These are phyloP conservation scores for Microcebus ravelobensis DNA, from an alignment of 2,113 vertebrate species.

Conservation along the genomic window DNA sequence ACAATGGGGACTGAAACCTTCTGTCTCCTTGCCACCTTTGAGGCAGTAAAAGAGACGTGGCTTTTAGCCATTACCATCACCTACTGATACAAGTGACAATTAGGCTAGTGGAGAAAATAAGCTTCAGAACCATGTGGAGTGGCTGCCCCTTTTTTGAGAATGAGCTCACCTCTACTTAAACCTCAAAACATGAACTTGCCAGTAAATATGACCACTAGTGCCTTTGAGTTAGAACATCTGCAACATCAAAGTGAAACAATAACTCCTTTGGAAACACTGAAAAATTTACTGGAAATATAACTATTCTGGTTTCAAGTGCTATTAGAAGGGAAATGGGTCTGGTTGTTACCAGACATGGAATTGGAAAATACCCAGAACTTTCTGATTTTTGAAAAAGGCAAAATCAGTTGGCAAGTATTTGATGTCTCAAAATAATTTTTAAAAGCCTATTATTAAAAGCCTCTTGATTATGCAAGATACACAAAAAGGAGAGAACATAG, in stretches of 20 bases:
- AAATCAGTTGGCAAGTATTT: conserved; percentile 34
- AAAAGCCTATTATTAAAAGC: neutral
- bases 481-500: neutral
- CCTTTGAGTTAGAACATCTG: conserved; percentile 45
- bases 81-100: neutral
- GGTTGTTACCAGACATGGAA: neutral
- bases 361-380: conserved; percentile 43
- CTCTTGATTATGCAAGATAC: neutral
- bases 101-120: neutral
- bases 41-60: neutral
- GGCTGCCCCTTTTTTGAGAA: neutral
- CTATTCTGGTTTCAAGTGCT: conserved; percentile 1
- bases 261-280: neutral
- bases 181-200: neutral
- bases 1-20: neutral
- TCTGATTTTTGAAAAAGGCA: conserved; percentile 39
- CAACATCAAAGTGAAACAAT: conserved; percentile 36
- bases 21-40: neutral
- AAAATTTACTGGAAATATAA: conserved; percentile 48
- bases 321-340: conserved; percentile 28
- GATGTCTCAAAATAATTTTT: conserved; percentile 14
- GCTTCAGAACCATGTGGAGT: neutral
- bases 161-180: conserved; percentile 30
- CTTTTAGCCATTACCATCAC: neutral
- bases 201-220: neutral